Conservation (phyloP, 2,888 invertebrate species). For the Synergus itoensis region DNA sequence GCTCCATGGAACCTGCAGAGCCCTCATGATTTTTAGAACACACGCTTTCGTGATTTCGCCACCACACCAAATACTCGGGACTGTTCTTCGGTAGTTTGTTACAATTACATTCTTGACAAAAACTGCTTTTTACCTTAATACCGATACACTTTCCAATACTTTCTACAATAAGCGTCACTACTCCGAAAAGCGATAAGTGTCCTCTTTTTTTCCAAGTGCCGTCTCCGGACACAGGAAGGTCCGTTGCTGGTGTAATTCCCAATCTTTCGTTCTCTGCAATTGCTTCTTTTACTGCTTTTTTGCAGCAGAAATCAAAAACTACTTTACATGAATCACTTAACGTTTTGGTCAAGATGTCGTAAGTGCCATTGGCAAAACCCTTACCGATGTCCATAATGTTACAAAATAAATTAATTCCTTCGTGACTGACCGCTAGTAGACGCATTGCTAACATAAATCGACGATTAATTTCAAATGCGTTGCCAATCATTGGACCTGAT, state of each 20-base stretch:
- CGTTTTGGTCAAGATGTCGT: neutral
- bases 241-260: neutral
- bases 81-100: too few relatives aligned
- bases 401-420: constrained; percentile 59
- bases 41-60: too few relatives aligned
- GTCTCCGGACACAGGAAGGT: constrained; percentile 23
- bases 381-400: constrained; percentile 55
- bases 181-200: neutral
- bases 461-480: constrained; percentile 60
- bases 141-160: too few relatives aligned
- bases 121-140: too few relatives aligned
- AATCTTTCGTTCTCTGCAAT: neutral
- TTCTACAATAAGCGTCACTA: too few relatives aligned
- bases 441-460: constrained; percentile 58
- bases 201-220: neutral
- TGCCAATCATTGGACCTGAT: constrained; percentile 55
- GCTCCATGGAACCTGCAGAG: too few relatives aligned
- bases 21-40: too few relatives aligned
- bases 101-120: too few relatives aligned
- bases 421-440: constrained; percentile 54
- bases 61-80: too few relatives aligned
- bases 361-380: constrained; percentile 44
- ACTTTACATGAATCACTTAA: too few relatives aligned
- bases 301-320: too few relatives aligned
- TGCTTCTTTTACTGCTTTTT: constrained; percentile 12